Evolutionary conservation across 2,797 vertebrate species (phyloP), one percentile per base, ranked within the genome.

Genomic region (Tauraco hartlaubi): DNA sequence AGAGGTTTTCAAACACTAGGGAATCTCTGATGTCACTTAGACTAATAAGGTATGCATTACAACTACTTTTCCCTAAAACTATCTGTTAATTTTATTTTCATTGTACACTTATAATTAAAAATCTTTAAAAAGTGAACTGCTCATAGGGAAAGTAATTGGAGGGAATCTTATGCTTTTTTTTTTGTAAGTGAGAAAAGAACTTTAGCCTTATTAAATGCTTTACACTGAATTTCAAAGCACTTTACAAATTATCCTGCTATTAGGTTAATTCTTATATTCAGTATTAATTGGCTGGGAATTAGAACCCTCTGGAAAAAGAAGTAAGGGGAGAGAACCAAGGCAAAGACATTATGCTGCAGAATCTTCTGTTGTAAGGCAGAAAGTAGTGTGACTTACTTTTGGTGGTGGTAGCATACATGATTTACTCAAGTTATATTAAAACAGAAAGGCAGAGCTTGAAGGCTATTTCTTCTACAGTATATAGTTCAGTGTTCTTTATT

Each of bases 201-300:
- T 71, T 88, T 83, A 68, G 21, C 35, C 19, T 86, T 88, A 68
- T 87, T 85, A 66, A 86, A 73, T 72, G 12, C 18, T 80, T 85
- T 82, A 59, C 22, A 64, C 16, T 66, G 43, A 73, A 49, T 97
- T 95, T 91, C 61, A 93, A 92, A 96, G 64, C 49, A 68, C 64
- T 90, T 89, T 58, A 64, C 7, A 80, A 80, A 77, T 91, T 72
- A 83, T 55, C 20, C 19, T 81, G 26, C 37, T 80, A 72, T 87
- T 88, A 71, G 21, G 11, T 71, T 92, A 93, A 96, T 79, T 94
- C 31, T 85, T 87, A 33, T 76, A 88, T 93, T 90, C 55, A 84
- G 29, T 52, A 78, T 79, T 86, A 93, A 86, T 86, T 94, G 19
- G 2, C 22, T 93, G 43, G 58, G 35, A 91, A 79, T 83, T 66